Percentiles rank a stretch among this genome's conserved stretches.
phyloP scores from a whole-genome alignment of 2,113 vertebrate species.

The Baryphthengus martii region DNA sequence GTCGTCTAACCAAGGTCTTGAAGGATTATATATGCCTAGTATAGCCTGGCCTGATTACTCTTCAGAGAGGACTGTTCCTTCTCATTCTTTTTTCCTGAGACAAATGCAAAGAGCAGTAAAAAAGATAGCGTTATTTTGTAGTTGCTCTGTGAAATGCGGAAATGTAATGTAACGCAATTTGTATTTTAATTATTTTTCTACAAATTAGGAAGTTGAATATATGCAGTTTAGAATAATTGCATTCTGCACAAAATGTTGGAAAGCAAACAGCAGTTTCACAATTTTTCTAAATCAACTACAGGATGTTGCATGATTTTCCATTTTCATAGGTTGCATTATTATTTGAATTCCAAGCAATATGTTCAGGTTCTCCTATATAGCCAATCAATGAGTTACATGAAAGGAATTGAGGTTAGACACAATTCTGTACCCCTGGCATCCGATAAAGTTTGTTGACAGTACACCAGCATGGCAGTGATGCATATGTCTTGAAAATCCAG shows the following conservation, averaged over 20 bases:
- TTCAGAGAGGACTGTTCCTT: background rate
- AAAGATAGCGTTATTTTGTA: background rate
- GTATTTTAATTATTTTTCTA: background rate
- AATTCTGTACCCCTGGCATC: background rate
- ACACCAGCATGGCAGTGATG: background rate
- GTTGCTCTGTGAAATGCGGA: background rate
- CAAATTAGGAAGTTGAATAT: background rate
- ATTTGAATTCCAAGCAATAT: background rate
- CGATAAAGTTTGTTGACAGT: conserved; percentile 10
- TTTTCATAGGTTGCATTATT: conserved; percentile 14
- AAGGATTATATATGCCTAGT: background rate
- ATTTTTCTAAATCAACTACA: conserved; percentile 2
- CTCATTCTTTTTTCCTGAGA: background rate
- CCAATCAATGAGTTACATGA: background rate
- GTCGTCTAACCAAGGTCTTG: background rate
- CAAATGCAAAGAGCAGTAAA: background rate
- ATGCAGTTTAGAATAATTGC: background rate
- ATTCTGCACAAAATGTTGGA: background rate
- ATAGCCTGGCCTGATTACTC: background rate
- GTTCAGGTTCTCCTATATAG: background rate
- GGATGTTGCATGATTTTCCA: conserved; percentile 8
- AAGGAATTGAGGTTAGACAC: background rate
- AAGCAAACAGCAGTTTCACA: conserved; percentile 24
- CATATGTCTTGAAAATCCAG: conserved; percentile 50
- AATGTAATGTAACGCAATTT: background rate